These are phyloP conservation scores for Potamilus streckersoni DNA, from an alignment of 1,140 invertebrate species.

Conservation along the genomic window DNA sequence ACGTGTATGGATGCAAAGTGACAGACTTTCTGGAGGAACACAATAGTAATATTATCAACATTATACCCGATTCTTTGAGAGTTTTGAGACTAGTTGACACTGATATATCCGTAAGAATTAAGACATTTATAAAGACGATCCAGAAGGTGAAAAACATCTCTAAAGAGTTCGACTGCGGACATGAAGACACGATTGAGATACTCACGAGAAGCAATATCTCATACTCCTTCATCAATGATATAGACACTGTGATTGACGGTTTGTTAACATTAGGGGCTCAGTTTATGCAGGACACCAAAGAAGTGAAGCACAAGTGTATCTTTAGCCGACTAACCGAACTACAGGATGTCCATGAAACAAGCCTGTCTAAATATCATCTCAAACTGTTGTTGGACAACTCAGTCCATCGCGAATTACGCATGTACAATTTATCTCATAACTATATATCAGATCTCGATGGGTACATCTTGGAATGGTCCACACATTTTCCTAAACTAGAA, in stretches of 20 bases:
- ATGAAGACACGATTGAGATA: slow-evolving; percentile 32
- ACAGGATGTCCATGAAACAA: slow-evolving; percentile 26
- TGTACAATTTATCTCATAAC: slow-evolving; percentile 39
- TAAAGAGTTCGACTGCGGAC: slow-evolving; percentile 37
- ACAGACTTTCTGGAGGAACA: slow-evolving; percentile 31
- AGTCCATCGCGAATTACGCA: slow-evolving; percentile 23
- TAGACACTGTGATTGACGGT: slow-evolving; percentile 2
- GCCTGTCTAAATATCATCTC: slow-evolving; percentile 30
- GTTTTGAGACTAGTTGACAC: slow-evolving; percentile 15
- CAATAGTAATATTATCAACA: neutral
- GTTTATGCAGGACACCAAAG: slow-evolving; percentile 23
- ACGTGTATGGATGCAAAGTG: slow-evolving; percentile 23
- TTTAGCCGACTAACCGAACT: slow-evolving; percentile 24
- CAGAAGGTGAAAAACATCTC: slow-evolving; percentile 19
- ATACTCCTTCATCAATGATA: slow-evolving; percentile 19
- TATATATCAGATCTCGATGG: slow-evolving; percentile 20
- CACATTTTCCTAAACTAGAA: slow-evolving; percentile 38
- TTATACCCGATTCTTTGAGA: slow-evolving; percentile 28
- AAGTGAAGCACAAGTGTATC: slow-evolving; percentile 29
- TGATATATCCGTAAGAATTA: slow-evolving; percentile 10
- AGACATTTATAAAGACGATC: slow-evolving; percentile 16
- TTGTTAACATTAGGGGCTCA: slow-evolving; percentile 13
- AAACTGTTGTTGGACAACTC: slow-evolving; percentile 33
- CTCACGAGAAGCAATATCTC: slow-evolving; percentile 26
- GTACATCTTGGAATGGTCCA: slow-evolving; percentile 34